Conservation (phyloP, 53 echinoderm and acorn worm genomes). For the Patiria pectinifera region DNA sequence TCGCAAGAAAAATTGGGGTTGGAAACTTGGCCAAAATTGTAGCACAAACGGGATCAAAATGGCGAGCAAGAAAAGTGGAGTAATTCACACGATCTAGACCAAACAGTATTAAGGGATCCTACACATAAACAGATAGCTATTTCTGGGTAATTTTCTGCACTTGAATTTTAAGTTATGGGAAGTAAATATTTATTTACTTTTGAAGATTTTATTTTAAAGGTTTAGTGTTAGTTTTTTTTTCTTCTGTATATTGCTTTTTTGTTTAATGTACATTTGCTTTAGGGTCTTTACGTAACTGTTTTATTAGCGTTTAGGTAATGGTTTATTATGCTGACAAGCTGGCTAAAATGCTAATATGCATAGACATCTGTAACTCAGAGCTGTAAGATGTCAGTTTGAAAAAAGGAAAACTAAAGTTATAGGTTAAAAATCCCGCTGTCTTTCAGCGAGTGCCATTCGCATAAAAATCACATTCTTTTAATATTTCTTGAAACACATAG, state of each 20-base stretch:
- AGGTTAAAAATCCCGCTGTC: too few relatives aligned
- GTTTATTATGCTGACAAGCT: background rate
- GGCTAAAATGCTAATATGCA: too few relatives aligned
- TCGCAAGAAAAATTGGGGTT: background rate
- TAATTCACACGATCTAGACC: background rate
- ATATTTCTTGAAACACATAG: too few relatives aligned
- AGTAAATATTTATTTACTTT: background rate
- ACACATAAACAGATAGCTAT: background rate
- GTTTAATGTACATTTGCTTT: background rate
- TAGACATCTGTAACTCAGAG: too few relatives aligned
- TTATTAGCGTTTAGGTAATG: background rate
- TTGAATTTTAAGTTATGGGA: background rate
- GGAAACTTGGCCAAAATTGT: background rate
- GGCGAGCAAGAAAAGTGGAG: background rate
- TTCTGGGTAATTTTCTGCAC: background rate
- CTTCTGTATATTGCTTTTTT: background rate
- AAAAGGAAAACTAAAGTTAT: too few relatives aligned
- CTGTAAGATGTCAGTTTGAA: too few relatives aligned
- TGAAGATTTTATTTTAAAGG: background rate
- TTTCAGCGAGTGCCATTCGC: too few relatives aligned
- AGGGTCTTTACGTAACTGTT: background rate
- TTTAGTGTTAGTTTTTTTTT: background rate
- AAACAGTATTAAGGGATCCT: background rate
- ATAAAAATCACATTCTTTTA: too few relatives aligned
- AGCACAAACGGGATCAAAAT: background rate